Percentiles rank a stretch among this genome's conserved stretches.
Conservation (phyloP, 2,888 invertebrate species). For the Nebria salina region DNA sequence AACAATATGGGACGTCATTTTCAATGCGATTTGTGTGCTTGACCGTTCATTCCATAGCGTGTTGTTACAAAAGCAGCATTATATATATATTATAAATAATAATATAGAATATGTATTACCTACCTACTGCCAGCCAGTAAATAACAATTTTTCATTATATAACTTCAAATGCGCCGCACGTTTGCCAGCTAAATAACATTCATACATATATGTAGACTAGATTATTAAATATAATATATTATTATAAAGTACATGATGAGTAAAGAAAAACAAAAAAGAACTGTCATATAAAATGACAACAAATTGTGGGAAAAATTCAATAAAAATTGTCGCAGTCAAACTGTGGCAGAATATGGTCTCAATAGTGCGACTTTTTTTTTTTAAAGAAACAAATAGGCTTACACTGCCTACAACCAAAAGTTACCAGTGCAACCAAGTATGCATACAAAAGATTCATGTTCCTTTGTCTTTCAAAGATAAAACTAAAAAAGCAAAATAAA, state of each 20-base stretch:
- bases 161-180: conserved; percentile 45
- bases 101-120: conserved; percentile 6
- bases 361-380: conserved; percentile 35
- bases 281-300: conserved; percentile 41
- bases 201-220: conserved; percentile 47
- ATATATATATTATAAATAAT: conserved; percentile 8
- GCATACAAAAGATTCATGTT: conserved; percentile 61
- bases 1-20: not conserved
- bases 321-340: conserved; percentile 30
- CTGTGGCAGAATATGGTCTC: conserved; percentile 32
- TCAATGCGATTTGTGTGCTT: not conserved
- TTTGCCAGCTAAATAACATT: conserved; percentile 46
- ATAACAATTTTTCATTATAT: conserved; percentile 12
- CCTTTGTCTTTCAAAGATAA: conserved; percentile 55
- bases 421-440: conserved; percentile 63
- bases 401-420: conserved; percentile 56
- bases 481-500: conserved; percentile 14
- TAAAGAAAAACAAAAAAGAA: conserved; percentile 25
- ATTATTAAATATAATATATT: conserved; percentile 46
- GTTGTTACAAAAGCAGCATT: conserved; percentile 15
- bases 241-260: conserved; percentile 40
- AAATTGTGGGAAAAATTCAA: conserved; percentile 8
- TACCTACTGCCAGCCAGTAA: not conserved
- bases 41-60: conserved; percentile 13
- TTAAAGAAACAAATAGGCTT: conserved; percentile 7